These are phyloP conservation scores for Myiotriccus ornatus DNA, from an alignment of 2,797 vertebrate species.

Conservation along the genomic window DNA sequence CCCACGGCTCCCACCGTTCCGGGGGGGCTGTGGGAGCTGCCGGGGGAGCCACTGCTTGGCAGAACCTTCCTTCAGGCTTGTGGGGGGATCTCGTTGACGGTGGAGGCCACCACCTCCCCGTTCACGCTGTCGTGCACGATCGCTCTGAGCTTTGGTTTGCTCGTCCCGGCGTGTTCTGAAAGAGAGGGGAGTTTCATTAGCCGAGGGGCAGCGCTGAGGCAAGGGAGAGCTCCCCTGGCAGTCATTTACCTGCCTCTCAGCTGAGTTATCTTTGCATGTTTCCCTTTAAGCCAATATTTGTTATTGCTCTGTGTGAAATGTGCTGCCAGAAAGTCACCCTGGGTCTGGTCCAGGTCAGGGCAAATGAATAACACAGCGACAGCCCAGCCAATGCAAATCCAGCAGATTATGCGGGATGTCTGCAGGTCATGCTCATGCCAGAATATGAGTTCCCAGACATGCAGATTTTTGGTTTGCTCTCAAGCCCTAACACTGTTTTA, in stretches of 20 bases:
- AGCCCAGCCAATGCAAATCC: conserved; percentile 50
- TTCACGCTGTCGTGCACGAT: conserved; percentile 76
- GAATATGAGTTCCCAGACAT: conserved; percentile 38
- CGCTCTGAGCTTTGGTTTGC: conserved; percentile 63
- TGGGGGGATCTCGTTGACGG: conserved; percentile 73
- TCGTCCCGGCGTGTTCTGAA: background rate
- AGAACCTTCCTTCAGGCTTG: conserved; percentile 23
- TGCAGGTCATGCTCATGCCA: conserved; percentile 18
- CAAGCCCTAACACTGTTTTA: background rate
- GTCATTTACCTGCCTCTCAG: background rate
- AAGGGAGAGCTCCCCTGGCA: background rate
- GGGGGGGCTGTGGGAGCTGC: background rate
- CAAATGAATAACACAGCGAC: background rate
- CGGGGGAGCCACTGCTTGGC: background rate
- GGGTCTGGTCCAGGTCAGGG: conserved; percentile 24
- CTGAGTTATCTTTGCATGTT: background rate
- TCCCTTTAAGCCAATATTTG: conserved; percentile 3
- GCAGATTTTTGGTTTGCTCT: conserved; percentile 50
- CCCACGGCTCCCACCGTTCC: background rate
- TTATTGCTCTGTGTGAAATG: background rate
- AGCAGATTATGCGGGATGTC: conserved; percentile 3
- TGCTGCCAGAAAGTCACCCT: background rate
- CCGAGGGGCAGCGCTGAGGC: background rate
- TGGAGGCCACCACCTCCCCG: conserved; percentile 74
- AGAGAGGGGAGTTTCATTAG: background rate